Percentiles rank a stretch among this genome's conserved stretches.
Conservation (phyloP, 1,140 invertebrate species). For the Caenorhabditis elegans region WBcel235 BX284605.5:5723501-5724000, state of each 20-base stretch:
- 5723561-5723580: constrained; percentile 3
- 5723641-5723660: not conserved
- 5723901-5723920: not conserved
- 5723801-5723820: no score
- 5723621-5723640: constrained; percentile 10
- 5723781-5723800: no score
- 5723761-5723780: not conserved
- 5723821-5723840: constrained; percentile 1
- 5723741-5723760: constrained; percentile 17
- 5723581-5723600: constrained; percentile 23
- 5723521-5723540: constrained; percentile 20
- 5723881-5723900: constrained; percentile 3
- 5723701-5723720: constrained; percentile 22
- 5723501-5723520: constrained; percentile 14
- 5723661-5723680: constrained; percentile 28
- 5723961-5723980: not conserved
- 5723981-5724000: not conserved
- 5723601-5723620: constrained; percentile 15
- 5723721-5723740: constrained; percentile 22
- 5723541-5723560: constrained; percentile 22
- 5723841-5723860: constrained; percentile 31
- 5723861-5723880: constrained; percentile 13
- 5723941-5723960: not conserved
- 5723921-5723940: not conserved
- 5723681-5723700: constrained; percentile 26